A percentile compares a stretch with the other conserved stretches of the same genome.
These are phyloP conservation scores for Anguilla pacifica DNA, from an alignment of 2,797 vertebrate species.

Conservation along the genomic window DNA sequence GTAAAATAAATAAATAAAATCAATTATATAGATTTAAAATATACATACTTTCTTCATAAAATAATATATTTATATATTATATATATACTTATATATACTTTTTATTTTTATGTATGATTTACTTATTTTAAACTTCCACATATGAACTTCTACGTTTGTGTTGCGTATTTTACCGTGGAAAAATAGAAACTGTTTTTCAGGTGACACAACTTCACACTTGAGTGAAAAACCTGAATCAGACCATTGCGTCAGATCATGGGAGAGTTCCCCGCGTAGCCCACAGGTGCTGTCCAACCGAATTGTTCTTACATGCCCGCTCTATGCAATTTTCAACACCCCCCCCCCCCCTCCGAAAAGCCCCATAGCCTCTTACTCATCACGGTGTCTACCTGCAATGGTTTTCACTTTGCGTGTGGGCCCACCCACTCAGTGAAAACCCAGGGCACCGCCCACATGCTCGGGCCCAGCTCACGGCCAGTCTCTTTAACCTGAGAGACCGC, in stretches of 20 bases:
- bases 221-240: neutral
- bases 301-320: conserved; percentile 64
- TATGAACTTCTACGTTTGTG: neutral
- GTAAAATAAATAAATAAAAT: too few relatives aligned
- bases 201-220: neutral
- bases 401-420: conserved; percentile 60
- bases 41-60: too few relatives aligned
- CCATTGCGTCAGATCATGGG: neutral
- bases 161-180: neutral
- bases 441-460: conserved; percentile 17
- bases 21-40: too few relatives aligned
- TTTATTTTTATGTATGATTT: neutral
- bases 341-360: neutral
- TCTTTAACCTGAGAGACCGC: conserved; percentile 51
- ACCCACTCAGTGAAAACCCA: conserved; percentile 62
- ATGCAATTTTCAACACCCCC: conserved; percentile 11
- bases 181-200: neutral
- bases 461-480: conserved; percentile 45
- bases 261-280: conserved; percentile 11
- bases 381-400: conserved; percentile 67
- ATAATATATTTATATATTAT: too few relatives aligned
- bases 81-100: too few relatives aligned
- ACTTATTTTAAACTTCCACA: neutral
- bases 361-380: conserved; percentile 67
- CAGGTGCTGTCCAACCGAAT: conserved; percentile 41